Evolutionary conservation across 1,140 invertebrate species (phyloP).

Genomic region (Drosophila ohnishii): DNA sequence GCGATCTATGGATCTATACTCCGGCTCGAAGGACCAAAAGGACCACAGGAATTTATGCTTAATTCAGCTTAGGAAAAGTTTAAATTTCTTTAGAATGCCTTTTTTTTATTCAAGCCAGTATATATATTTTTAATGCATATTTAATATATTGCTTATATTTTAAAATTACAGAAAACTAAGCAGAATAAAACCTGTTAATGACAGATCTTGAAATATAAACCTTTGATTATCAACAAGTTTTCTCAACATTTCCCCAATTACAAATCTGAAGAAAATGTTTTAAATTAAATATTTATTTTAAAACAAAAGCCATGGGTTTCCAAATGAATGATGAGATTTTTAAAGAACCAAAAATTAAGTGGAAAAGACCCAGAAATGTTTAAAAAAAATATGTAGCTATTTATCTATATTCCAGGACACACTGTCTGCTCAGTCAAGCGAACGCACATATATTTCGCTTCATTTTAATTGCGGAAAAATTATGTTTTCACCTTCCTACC

Average conservation of each 20-base stretch:
- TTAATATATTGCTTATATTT: neutral
- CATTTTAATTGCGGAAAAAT: slow-evolving; percentile 73
- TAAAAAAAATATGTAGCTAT: neutral
- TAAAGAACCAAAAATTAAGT: neutral
- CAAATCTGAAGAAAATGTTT: neutral
- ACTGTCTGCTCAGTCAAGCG: slow-evolving; percentile 17
- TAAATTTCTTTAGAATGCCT: no score
- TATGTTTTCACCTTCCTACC: slow-evolving; percentile 51
- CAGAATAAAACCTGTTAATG: neutral
- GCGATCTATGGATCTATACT: no score
- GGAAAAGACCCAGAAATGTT: neutral
- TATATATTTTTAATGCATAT: neutral
- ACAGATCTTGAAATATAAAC: neutral
- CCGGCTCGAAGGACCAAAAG: no score
- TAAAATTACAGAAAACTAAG: neutral
- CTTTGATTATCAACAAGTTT: neutral
- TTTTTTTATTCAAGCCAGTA: neutral
- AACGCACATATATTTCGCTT: slow-evolving; percentile 46
- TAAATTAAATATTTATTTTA: neutral
- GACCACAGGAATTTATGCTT: no score
- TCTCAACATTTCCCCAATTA: neutral
- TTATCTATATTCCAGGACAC: slow-evolving; percentile 3
- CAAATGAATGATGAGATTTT: neutral
- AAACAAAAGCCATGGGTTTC: neutral
- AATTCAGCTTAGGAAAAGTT: no score